Evolutionary conservation across 2,797 vertebrate species (phyloP).

Genomic region (Chanos chanos): DNA sequence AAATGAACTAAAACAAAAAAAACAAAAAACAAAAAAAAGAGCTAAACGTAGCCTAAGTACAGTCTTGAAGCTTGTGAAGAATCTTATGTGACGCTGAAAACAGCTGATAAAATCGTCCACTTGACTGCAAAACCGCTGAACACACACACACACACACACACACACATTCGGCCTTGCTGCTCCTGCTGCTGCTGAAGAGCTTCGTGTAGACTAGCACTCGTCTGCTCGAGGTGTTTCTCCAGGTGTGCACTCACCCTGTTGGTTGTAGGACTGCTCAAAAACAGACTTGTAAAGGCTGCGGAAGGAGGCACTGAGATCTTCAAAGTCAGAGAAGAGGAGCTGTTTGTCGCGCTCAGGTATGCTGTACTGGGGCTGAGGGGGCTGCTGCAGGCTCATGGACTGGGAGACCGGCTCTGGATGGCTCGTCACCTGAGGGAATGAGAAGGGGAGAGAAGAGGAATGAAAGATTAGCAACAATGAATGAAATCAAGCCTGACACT

Average conservation of each 20-base stretch:
- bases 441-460: not conserved
- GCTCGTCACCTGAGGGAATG: slow-evolving; percentile 74
- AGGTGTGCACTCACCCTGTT: slow-evolving; percentile 76
- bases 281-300: slow-evolving; percentile 93
- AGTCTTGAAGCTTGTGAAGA: not conserved
- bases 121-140: too few relatives aligned
- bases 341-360: slow-evolving; percentile 87
- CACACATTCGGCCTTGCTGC: slow-evolving; percentile 53
- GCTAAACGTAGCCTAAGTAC: not conserved
- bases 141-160: not conserved
- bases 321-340: slow-evolving; percentile 87
- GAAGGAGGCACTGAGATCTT: slow-evolving; percentile 96
- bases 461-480: slow-evolving; percentile 2
- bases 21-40: not conserved
- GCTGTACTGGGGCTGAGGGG: slow-evolving; percentile 82
- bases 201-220: too few relatives aligned
- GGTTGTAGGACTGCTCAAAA: slow-evolving; percentile 91
- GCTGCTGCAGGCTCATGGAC: slow-evolving; percentile 78
- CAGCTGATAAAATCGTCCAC: too few relatives aligned
- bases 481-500: slow-evolving; percentile 13
- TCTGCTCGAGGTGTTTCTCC: not conserved
- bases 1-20: too few relatives aligned
- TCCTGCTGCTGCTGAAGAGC: slow-evolving; percentile 61
- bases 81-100: too few relatives aligned
- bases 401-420: slow-evolving; percentile 86